Conservation (phyloP, 2,797 vertebrate species). For the Columba guinea region DNA sequence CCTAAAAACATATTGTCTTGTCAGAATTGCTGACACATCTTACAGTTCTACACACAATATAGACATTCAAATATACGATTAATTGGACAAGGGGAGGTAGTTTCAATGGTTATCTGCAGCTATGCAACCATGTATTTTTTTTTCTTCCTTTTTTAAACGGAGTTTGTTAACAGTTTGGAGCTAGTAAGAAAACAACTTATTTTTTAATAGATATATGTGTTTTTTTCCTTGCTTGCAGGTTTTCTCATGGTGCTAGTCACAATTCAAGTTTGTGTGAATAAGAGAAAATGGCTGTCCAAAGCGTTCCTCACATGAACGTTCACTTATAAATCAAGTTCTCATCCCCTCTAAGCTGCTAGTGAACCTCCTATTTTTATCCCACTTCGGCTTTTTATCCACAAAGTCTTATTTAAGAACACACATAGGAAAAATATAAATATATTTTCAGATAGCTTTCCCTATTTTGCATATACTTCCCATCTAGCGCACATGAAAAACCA, state of each 20-base stretch:
- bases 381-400: neutral
- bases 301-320: neutral
- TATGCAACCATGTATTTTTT: neutral
- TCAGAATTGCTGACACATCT: neutral
- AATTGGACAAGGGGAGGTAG: neutral
- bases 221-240: neutral
- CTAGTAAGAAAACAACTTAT: neutral
- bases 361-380: neutral
- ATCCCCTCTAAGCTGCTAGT: neutral
- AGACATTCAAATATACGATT: neutral
- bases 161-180: neutral
- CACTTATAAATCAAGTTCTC: neutral
- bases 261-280: neutral
- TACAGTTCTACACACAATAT: neutral
- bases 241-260: neutral
- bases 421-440: neutral
- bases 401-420: neutral
- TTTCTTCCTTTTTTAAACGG: neutral
- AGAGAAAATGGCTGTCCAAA: neutral
- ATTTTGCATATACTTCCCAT: neutral
- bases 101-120: accelerated
- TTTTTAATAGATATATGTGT: neutral
- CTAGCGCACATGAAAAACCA: neutral
- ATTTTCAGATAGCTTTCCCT: neutral
- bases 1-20: neutral